These are phyloP conservation scores for Trematomus loennbergii DNA, from an alignment of 2,113 vertebrate species.

Conservation along the genomic window DNA sequence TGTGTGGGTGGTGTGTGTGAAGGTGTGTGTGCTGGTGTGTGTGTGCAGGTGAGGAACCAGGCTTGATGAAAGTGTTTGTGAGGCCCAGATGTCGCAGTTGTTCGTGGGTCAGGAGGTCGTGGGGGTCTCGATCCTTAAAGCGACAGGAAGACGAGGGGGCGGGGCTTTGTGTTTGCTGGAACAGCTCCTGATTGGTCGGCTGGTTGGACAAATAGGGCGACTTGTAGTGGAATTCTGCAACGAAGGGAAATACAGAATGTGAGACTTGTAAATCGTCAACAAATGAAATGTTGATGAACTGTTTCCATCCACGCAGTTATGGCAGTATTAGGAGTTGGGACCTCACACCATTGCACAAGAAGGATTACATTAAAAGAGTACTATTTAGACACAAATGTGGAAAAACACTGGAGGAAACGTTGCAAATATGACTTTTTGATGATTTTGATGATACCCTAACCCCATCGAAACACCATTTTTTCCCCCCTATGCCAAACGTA, in stretches of 20 bases:
- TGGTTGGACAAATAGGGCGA: slow-evolving; percentile 45
- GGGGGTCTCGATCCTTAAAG: slow-evolving; percentile 45
- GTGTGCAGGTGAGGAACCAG: slow-evolving; percentile 27
- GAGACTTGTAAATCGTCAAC: no score
- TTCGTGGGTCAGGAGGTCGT: slow-evolving; percentile 30
- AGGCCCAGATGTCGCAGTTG: slow-evolving; percentile 60
- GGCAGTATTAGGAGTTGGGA: no score
- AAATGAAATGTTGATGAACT: no score
- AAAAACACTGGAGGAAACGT: no score
- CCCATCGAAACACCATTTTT: no score
- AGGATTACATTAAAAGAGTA: no score
- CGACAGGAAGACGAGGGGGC: slow-evolving; percentile 60
- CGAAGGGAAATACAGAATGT: not conserved
- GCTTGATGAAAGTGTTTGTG: slow-evolving; percentile 53
- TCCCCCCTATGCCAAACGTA: no score
- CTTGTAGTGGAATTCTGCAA: slow-evolving; percentile 73
- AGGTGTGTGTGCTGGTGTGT: slow-evolving; percentile 27
- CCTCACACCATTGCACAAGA: no score
- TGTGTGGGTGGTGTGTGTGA: slow-evolving; percentile 24
- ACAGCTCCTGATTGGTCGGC: slow-evolving; percentile 4
- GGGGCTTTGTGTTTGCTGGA: slow-evolving; percentile 34
- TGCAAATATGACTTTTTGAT: no score
- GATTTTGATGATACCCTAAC: no score
- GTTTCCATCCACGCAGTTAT: no score
- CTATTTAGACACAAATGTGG: no score